Evolutionary conservation across 1,140 invertebrate genomes (phyloP), one percentile per base, ranked within the genome.

Genomic region (Colletes latitarsis): DNA sequence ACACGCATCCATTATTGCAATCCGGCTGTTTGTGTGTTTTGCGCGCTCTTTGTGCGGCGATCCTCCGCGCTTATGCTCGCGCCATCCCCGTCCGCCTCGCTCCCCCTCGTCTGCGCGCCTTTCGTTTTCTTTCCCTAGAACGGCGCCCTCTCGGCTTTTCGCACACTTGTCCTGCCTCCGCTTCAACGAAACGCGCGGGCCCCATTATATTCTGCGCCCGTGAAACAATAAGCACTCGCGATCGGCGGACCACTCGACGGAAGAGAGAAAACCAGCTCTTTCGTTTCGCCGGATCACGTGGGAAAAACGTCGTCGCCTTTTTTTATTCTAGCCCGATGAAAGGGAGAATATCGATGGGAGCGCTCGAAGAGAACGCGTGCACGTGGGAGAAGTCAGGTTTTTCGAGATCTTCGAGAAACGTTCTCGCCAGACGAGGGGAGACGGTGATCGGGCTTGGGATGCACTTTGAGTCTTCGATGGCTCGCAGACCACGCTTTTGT

Each of bases 1-100:
- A 89, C 89, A 89, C 90, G 85, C 90, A 89, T 89, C 90, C 88
- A 92, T 92, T 92, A 92, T 92, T 91, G 89, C 88, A 89, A 90
- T 91, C 87, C 83, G 88, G 70, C 83, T 91, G 87, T 89, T 91
- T 89, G 89, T 90, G 86, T 90, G 85, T 92, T 91, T 91, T 88
- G 82, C 89, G 86, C 88, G 77, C 78, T 89, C 89, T 87, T 90
- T 90, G 85, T 89, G 75, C 79, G 84, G 17, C 77, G 58, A 72
- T 72, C 68, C 77, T 53, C 46, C n/a, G 58, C 21, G 64, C 64
- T 67, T 49, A 43, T 49, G 64, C 63, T n/a, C 49, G 19, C 72
- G 43, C 10, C 1, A 5, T 19, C 19, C 6, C 10, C 52, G 30
- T 30, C 14, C 39, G 10, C 17, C 21, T 9, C 15, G 3, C 9